These are phyloP conservation scores for Pelobates cultripes DNA, from an alignment of 2,797 vertebrate species.

Conservation along the genomic window DNA sequence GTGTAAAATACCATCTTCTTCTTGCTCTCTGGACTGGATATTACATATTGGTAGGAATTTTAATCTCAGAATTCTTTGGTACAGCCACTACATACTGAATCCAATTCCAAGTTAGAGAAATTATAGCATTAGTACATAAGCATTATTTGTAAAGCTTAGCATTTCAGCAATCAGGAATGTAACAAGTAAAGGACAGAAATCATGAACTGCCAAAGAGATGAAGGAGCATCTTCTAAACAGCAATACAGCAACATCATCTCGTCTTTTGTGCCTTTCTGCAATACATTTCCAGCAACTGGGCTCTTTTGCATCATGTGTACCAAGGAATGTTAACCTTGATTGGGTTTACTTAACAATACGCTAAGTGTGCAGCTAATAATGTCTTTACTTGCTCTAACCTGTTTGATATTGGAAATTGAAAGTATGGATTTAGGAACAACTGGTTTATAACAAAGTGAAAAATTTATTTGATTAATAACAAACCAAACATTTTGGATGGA, in stretches of 20 bases:
- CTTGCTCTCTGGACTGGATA: too few species aligned
- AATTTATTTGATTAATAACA: neutral
- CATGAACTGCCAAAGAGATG: slow-evolving; percentile 51
- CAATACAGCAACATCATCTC: slow-evolving; percentile 51
- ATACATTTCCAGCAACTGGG: slow-evolving; percentile 43
- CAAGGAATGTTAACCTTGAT: neutral
- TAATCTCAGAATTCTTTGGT: too few species aligned
- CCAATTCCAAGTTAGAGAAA: too few species aligned
- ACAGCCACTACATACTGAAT: too few species aligned
- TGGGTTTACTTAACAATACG: neutral
- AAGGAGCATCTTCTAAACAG: slow-evolving; percentile 38
- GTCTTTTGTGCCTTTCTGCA: slow-evolving; percentile 49
- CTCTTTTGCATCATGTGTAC: slow-evolving; percentile 31
- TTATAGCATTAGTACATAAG: neutral
- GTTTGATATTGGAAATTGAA: too few species aligned
- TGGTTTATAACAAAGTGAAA: too few species aligned
- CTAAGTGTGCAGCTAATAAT: too few species aligned
- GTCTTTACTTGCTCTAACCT: too few species aligned
- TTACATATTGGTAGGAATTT: too few species aligned
- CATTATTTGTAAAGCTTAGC: neutral
- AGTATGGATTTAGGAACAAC: too few species aligned
- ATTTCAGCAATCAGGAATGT: neutral
- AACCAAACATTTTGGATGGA: neutral
- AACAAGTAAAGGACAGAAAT: slow-evolving; percentile 17
- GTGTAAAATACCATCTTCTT: too few species aligned